Percentiles rank a stretch among this genome's conserved stretches.
Conservation (phyloP, 2,113 vertebrate species). For the Vimba vimba region DNA sequence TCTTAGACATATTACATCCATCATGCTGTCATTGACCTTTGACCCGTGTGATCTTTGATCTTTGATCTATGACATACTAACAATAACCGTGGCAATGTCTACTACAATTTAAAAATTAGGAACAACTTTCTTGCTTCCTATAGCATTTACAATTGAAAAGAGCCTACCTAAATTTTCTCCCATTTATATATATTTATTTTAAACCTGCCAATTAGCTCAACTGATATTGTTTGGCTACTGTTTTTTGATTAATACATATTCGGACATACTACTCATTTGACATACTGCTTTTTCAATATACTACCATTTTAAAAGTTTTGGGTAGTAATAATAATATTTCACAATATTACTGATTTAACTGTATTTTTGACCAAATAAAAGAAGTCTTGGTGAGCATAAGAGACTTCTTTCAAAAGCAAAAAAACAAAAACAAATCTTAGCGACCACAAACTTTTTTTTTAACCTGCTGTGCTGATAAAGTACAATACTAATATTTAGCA, state of each 20-base stretch:
- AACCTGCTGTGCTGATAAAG: constrained; percentile 12
- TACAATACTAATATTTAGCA: background rate
- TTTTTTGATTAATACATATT: background rate
- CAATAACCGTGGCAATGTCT: background rate
- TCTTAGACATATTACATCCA: background rate
- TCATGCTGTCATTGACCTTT: constrained; percentile 12
- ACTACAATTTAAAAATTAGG: background rate
- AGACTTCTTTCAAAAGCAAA: too few species aligned
- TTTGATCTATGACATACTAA: background rate
- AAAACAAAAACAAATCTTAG: too few species aligned
- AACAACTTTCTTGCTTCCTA: background rate
- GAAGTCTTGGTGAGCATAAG: too few species aligned
- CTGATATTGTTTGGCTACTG: background rate
- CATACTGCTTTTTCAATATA: background rate
- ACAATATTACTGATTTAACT: too few species aligned
- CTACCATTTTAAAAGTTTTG: background rate
- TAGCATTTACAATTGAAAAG: background rate
- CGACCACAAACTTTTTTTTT: background rate
- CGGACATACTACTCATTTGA: background rate
- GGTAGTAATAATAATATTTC: background rate
- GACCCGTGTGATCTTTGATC: background rate
- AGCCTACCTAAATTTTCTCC: background rate
- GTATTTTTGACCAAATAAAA: too few species aligned
- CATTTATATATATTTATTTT: background rate
- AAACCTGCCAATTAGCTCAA: background rate